A percentile compares a stretch with the other conserved stretches of the same genome.
Evolutionary conservation across 2,888 invertebrate genomes (phyloP).

Genomic region (Oxycera nigricornis): DNA sequence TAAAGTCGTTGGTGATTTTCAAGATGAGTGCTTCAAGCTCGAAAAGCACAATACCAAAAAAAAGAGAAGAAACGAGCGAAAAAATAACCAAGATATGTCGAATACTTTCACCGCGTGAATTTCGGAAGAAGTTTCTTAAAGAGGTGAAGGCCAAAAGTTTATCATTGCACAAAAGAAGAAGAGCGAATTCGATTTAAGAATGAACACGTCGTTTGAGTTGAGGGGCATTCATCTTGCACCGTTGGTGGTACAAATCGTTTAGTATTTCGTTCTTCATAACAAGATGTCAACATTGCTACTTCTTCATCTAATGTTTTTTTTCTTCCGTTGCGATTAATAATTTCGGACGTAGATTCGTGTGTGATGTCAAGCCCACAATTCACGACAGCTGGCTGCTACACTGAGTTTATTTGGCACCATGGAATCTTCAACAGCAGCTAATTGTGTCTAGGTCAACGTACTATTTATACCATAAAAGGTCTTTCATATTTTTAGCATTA

Average conservation of each 20-base stretch:
- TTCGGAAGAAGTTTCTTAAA: background rate
- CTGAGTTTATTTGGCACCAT: background rate
- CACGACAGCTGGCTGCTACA: background rate
- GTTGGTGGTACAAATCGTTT: too few species aligned
- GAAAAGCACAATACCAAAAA: background rate
- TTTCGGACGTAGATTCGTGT: background rate
- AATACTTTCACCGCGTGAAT: background rate
- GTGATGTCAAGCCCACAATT: background rate
- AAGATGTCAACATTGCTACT: background rate
- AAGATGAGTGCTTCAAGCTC: background rate
- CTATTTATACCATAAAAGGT: background rate
- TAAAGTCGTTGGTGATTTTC: background rate
- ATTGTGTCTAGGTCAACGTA: conserved; percentile 5
- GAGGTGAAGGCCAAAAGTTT: background rate
- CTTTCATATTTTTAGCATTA: background rate
- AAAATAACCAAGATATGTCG: too few species aligned
- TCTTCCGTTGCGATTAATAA: too few species aligned
- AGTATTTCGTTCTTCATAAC: background rate
- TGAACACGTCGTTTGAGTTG: too few species aligned
- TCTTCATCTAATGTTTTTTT: background rate
- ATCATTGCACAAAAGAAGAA: too few species aligned
- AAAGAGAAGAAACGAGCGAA: background rate
- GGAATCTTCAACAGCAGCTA: background rate
- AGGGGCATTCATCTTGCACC: too few species aligned
- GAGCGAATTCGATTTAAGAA: too few species aligned